Base-by-base conservation (phyloP, 2,888 invertebrate genomes). In the Microchrysa polita region DNA sequence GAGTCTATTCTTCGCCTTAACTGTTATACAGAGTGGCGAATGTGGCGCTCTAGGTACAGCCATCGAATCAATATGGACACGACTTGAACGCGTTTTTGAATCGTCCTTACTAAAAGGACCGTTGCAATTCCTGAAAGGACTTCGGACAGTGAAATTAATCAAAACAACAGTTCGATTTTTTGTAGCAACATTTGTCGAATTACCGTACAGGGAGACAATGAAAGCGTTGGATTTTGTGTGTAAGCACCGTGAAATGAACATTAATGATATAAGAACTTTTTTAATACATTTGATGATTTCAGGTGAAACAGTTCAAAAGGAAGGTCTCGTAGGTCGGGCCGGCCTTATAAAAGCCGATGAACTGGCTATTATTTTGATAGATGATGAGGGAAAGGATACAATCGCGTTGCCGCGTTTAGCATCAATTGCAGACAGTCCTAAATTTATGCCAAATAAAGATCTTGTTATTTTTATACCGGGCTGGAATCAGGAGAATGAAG, bases 401-500 rank as follows among this genome's bases (percentile, higher is more conserved):
- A 55, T 69, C 12, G 18, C 10, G 5, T 40, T 69, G 40, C 40
- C 40, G 1, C 18, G 40, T 2, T 7, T 69, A 14, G 12, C 16
- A 9, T 57, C 55, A 18, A 69, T 69, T 14, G 18, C 40, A 9
- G 42, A 40, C 10, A 69, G 69, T 40, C 20, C 27, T 10, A n/a
- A 14, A 20, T 69, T 40, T 20, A 16, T 20, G 1, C 34, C n/a
- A 1, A 34, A 40, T 2, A 16, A 10, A 14, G 22, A 42, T 44
- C 61, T 74, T 12, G 53, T 55, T 9, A 65, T 74, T 67, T 74
- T 74, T 55, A 72, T 74, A 1, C 74, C 67, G 20, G 74, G 74
- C n/a, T 74, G 74, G 74, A 16, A 57, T 16, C 67, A 55, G 48
- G 18, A 42, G 9, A 23, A 59, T 16, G 27, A 22, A 1, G 16